Percentiles rank a stretch among this genome's conserved stretches.
These are phyloP conservation scores for Augochlora pura DNA, from an alignment of 1,140 invertebrate genomes.

Conservation along the genomic window DNA sequence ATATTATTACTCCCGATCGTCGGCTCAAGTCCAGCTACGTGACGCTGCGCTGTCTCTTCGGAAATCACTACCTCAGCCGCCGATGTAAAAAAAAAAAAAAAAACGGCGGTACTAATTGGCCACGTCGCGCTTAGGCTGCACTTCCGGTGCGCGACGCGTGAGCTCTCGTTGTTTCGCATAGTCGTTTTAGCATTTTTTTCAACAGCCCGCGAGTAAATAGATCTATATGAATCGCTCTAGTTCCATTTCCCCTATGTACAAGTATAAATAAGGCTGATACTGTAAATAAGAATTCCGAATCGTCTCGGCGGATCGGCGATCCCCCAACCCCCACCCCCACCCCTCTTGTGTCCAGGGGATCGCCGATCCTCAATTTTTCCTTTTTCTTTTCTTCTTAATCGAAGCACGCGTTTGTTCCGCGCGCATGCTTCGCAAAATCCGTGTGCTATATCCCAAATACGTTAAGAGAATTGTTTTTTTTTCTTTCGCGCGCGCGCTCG, in stretches of 20 bases:
- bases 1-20: neutral
- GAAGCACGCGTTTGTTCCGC: slow-evolving; percentile 25
- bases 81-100: neutral
- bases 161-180: slow-evolving; percentile 3
- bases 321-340: neutral
- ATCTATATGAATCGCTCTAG: slow-evolving; percentile 44
- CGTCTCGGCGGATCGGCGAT: slow-evolving; percentile 19
- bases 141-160: neutral
- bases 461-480: slow-evolving; percentile 22
- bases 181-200: slow-evolving; percentile 1
- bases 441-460: slow-evolving; percentile 31
- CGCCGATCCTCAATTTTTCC: neutral
- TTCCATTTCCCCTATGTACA: slow-evolving; percentile 49
- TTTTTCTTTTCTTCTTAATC: slow-evolving; percentile 18
- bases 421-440: slow-evolving; percentile 30
- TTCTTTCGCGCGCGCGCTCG: neutral
- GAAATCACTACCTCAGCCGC: slow-evolving; percentile 1
- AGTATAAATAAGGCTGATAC: slow-evolving; percentile 53
- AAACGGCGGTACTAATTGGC: neutral
- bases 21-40: neutral
- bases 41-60: neutral
- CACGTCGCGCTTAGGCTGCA: neutral
- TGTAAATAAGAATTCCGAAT: slow-evolving; percentile 54
- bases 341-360: neutral
- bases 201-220: slow-evolving; percentile 25